Evolutionary conservation across 1,140 invertebrate species (phyloP).

Genomic region (Tetramorium alpestre): DNA sequence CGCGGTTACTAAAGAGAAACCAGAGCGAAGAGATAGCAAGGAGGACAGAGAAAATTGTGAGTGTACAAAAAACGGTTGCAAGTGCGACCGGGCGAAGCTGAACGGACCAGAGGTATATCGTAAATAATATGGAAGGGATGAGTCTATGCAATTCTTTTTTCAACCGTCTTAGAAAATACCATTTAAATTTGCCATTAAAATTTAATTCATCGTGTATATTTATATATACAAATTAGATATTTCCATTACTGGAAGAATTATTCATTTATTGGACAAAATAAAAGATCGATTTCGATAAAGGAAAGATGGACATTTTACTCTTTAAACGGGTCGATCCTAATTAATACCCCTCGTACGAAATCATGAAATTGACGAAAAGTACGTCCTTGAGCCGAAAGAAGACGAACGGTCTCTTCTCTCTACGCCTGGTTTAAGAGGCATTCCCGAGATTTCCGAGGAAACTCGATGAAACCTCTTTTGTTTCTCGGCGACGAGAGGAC

Average conservation of each 20-base stretch:
- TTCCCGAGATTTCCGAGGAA: slow-evolving; percentile 46
- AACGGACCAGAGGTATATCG: slow-evolving; percentile 40
- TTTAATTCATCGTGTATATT: neutral
- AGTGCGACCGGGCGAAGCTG: slow-evolving; percentile 29
- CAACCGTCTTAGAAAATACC: neutral
- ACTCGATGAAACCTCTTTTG: slow-evolving; percentile 71
- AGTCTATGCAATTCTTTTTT: neutral
- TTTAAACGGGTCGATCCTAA: slow-evolving; percentile 22
- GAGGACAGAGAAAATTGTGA: slow-evolving; percentile 44
- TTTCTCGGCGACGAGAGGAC: slow-evolving; percentile 53
- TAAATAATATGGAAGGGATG: slow-evolving; percentile 59
- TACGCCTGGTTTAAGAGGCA: slow-evolving; percentile 48
- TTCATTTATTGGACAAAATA: neutral
- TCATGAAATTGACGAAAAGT: slow-evolving; percentile 31
- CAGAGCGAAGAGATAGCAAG: slow-evolving; percentile 38
- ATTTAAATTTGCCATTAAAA: neutral
- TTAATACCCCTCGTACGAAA: slow-evolving; percentile 51
- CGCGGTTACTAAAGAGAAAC: slow-evolving; percentile 54
- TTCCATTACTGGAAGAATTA: neutral
- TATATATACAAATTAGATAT: neutral
- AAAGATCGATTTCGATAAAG: neutral
- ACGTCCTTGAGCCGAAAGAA: slow-evolving; percentile 42
- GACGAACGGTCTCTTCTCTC: slow-evolving; percentile 50
- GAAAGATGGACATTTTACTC: neutral
- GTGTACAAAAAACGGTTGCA: slow-evolving; percentile 60